Percentiles rank a stretch among this genome's conserved stretches.
phyloP scores from a whole-genome alignment of 2,113 vertebrate genomes.

The Meles meles region DNA sequence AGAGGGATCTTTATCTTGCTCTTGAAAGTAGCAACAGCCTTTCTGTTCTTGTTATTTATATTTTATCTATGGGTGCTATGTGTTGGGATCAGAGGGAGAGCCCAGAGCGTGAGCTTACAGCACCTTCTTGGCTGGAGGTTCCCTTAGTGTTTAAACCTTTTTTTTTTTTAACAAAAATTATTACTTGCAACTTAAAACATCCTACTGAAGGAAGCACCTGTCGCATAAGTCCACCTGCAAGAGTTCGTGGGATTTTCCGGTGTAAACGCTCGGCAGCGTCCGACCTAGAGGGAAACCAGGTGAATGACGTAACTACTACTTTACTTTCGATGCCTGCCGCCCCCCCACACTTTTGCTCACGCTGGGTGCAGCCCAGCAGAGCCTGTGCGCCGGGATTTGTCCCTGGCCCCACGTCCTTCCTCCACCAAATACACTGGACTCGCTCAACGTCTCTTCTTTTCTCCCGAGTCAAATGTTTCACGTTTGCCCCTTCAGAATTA shows the following conservation, averaged over 20 bases:
- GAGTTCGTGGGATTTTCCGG: not conserved
- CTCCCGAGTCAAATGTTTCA: not conserved
- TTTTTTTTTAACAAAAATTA: not conserved
- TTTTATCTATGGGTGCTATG: not conserved
- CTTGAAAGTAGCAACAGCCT: not conserved
- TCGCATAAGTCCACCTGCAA: not conserved
- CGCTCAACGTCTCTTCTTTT: not conserved
- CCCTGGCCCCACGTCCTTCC: not conserved
- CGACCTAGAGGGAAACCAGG: not conserved
- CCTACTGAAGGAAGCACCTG: not conserved
- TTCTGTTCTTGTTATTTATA: not conserved
- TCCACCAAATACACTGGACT: not conserved
- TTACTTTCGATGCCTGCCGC: not conserved
- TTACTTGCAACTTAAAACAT: not conserved
- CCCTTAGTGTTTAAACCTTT: not conserved
- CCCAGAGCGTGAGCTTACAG: not conserved
- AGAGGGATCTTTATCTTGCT: not conserved
- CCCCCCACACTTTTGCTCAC: not conserved
- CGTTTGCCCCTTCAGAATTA: not conserved
- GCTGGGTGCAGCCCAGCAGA: not conserved
- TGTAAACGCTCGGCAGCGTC: not conserved
- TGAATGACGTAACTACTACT: not conserved
- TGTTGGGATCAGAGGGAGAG: not conserved
- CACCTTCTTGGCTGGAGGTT: not conserved
- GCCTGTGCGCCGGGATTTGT: not conserved